These are phyloP conservation scores for Poecilia velifera DNA, from an alignment of 2,797 vertebrate genomes.

Conservation along the genomic window DNA sequence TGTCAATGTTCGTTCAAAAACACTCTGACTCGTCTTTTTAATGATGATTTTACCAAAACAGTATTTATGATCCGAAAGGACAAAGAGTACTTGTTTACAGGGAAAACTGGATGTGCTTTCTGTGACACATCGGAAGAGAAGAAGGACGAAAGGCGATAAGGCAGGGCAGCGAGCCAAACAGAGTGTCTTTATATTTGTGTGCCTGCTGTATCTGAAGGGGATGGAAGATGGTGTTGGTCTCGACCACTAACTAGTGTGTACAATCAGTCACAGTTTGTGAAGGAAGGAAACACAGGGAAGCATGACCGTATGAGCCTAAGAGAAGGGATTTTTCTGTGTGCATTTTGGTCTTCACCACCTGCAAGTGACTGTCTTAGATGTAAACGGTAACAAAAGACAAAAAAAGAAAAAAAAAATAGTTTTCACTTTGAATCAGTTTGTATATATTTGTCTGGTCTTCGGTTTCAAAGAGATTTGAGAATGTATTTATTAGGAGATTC, in stretches of 20 bases:
- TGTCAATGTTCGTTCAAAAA: constrained; percentile 58
- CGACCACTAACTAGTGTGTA: constrained; percentile 63
- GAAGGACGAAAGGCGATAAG: constrained; percentile 21
- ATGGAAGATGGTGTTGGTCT: constrained; percentile 49
- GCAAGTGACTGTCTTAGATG: constrained; percentile 68
- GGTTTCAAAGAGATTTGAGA: constrained; percentile 77
- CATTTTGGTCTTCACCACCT: constrained; percentile 52
- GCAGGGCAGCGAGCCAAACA: constrained; percentile 48
- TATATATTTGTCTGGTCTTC: constrained; percentile 74
- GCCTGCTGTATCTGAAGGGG: constrained; percentile 63
- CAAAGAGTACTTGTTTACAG: constrained; percentile 84
- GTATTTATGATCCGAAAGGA: constrained; percentile 81
- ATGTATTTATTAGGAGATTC: constrained; percentile 84
- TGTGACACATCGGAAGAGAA: constrained; percentile 36
- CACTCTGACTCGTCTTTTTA: constrained; percentile 67
- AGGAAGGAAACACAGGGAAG: not conserved
- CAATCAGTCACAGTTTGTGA: constrained; percentile 55
- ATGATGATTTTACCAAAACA: constrained; percentile 83
- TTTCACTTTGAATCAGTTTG: constrained; percentile 62
- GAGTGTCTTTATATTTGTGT: constrained; percentile 72
- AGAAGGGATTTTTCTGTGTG: constrained; percentile 31
- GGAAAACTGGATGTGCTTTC: constrained; percentile 62
- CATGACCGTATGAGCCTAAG: constrained; percentile 26
- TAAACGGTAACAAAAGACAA: constrained; percentile 48
- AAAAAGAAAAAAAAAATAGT: constrained; percentile 13